Evolutionary conservation across 2,888 invertebrate species (phyloP), one percentile per base, ranked within the genome.

Genomic region (Vannuccia rotundouncinata): DNA sequence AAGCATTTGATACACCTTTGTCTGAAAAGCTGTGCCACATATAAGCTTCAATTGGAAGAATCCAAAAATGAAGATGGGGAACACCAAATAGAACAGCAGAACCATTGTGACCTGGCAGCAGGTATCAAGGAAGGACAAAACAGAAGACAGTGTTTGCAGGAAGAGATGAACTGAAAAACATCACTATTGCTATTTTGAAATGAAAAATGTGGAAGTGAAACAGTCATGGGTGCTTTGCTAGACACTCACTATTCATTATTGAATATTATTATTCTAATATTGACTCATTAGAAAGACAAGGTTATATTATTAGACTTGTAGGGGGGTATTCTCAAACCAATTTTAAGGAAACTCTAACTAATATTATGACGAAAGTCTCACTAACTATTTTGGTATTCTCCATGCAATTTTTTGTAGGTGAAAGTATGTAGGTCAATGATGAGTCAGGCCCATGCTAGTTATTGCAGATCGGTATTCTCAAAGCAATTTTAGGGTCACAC

Each of bases 311-410:
- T n/a, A n/a, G n/a, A n/a, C n/a, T n/a, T n/a, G n/a, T n/a, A n/a
- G 66, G 66, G 22, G 10, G 22, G 2, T 66, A 66, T 66, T 66
- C 66, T 22, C 66, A 66, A 66, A 66, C 2, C 22, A 66, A 66
- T 66, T 66, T 66, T 66, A 66, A 66, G 25, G 22, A 22, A 66
- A 66, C 25, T 66, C 66, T 66, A 66, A 66, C 25, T 66, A 66
- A n/a, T 66, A 66, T 66, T 22, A 13, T n/a, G 66, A 66, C 66
- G 13, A 66, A 66, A 66, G 66, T 66, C 66, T 66, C 66, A 66
- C 66, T 66, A 66, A 66, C 66, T 66, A 66, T 13, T 13, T 45
- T 45, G 45, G 45, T 45, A 45, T 45, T 45, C 17, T 45, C 45
- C 45, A 45, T 13, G 45, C 17, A 17, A 5, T 45, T 45, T n/a